Base-by-base conservation (phyloP, 2,888 invertebrate genomes). In the Stenoptilia bipunctidactyla region DNA sequence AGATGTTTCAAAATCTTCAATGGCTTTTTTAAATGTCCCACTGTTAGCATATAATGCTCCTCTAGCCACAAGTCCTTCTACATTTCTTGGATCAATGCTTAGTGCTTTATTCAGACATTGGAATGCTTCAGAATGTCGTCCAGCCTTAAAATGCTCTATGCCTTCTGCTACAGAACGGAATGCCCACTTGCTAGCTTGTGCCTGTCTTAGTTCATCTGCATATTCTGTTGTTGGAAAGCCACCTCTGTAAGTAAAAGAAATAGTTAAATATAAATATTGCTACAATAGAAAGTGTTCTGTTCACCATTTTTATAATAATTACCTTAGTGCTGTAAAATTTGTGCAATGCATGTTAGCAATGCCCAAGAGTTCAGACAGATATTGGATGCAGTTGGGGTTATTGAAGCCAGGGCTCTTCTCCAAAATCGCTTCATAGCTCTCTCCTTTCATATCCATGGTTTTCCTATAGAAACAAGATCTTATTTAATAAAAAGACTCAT, bases 161-260 rank as follows among this genome's bases (percentile, higher is more conserved):
- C 97, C 97, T 72, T 96, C 94, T n/a, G 96, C 94, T 15, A 97
- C 97, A 62, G 91, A 92, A 44, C 93, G 90, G 74, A 95, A 94
- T 1, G 96, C 96, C 94, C 95, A 95, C 72, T 94, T 94, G 67
- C 93, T 92, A 37, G 96, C 95, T 79, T 97, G 97, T 10, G 91
- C 88, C 74, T 94, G 94, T 44, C 96, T 89, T 52, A 97, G 83
- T 68, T 93, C 93, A 53, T 88, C 87, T 30, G 94, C 93, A 73
- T 91, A 94, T 58, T 96, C 96, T 51, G 90, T 86, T 47, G 91
- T 87, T 27, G 92, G 88, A 62, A 94, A 94, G 58, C 90, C 88
- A 51, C 89, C 87, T 58, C 93, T 94, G 59, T 52, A 49, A 46
- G 45, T 42, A 13, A 27, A 37, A 34, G 15, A 41, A 20, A 40